Evolutionary conservation across 2,797 vertebrate genomes (phyloP).

Genomic region (Pteropus rufus): DNA sequence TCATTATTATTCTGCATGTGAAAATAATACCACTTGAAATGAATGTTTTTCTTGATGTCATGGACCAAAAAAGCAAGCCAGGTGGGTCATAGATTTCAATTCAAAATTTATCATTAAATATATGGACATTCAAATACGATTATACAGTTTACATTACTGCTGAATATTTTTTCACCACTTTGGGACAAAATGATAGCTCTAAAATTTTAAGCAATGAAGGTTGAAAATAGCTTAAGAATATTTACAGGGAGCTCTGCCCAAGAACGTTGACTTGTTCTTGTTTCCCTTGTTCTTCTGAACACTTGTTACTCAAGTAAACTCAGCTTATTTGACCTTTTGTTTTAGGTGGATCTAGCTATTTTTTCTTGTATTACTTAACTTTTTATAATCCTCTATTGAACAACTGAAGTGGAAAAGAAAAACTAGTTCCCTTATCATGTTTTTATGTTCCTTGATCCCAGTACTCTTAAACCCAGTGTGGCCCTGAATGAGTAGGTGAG

Average conservation of each 20-base stretch:
- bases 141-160: neutral
- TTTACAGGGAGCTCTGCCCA: neutral
- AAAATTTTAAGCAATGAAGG: neutral
- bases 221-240: neutral
- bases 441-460: neutral
- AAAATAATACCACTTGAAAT: neutral
- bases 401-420: neutral
- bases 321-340: neutral
- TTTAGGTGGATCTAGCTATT: neutral
- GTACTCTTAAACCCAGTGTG: neutral
- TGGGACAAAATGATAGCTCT: neutral
- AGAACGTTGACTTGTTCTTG: neutral
- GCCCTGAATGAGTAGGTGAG: too few species aligned
- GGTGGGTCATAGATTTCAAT: neutral
- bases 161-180: neutral
- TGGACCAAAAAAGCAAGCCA: neutral
- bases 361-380: neutral
- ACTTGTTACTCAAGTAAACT: neutral
- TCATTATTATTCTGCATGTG: neutral
- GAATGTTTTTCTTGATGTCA: neutral
- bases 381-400: neutral
- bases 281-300: neutral
- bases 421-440: neutral
- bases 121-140: neutral
- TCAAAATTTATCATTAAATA: conserved; percentile 15